These are phyloP conservation scores for Otolemur garnettii DNA, from an alignment of 2,113 vertebrate genomes.

Conservation along the genomic window DNA sequence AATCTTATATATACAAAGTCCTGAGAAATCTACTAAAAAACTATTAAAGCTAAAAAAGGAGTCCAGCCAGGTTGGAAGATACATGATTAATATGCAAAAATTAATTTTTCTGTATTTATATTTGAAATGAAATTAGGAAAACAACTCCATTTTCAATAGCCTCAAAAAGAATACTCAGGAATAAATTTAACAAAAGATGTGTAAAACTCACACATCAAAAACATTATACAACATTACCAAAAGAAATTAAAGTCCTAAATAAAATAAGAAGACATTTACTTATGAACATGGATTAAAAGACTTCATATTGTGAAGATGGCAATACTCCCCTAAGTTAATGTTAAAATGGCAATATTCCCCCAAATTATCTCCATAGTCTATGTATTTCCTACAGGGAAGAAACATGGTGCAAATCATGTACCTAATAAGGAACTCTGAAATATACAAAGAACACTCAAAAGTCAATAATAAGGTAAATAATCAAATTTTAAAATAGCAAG, in stretches of 20 bases:
- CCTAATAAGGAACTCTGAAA: conserved; percentile 6
- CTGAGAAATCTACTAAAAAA: background rate
- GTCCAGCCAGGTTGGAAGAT: background rate
- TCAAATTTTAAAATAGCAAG: background rate
- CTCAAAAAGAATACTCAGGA: background rate
- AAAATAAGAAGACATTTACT: background rate
- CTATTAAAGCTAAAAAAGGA: background rate
- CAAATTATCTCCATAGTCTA: background rate
- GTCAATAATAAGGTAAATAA: background rate
- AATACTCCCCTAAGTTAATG: background rate
- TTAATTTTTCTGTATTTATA: background rate
- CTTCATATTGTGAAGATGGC: background rate
- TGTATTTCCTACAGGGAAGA: background rate
- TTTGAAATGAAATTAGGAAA: conserved; percentile 57
- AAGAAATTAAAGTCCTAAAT: background rate
- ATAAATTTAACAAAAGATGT: conserved; percentile 30
- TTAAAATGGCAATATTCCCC: background rate
- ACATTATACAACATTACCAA: background rate
- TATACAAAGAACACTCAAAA: background rate
- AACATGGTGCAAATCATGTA: background rate
- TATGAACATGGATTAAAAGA: background rate
- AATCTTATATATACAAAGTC: background rate
- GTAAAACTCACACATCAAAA: conserved; percentile 18
- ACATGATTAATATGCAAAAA: background rate
- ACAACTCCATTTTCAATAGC: background rate